Evolutionary conservation across 2,797 vertebrate species (phyloP).

Genomic region (Pseudopleuronectes americanus): DNA sequence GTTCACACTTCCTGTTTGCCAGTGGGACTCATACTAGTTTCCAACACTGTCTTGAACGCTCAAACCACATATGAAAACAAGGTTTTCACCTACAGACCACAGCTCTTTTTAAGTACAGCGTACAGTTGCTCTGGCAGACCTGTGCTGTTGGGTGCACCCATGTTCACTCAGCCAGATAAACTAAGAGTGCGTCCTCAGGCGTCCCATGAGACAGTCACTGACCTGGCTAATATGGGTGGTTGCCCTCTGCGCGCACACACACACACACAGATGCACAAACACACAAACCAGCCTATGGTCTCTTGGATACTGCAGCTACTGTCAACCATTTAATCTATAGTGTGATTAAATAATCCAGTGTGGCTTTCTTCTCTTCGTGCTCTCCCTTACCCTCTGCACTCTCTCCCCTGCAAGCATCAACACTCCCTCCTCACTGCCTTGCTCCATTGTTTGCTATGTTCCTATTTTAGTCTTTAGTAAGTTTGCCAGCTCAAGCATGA

Average conservation of each 20-base stretch:
- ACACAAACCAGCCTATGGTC: constrained; percentile 25
- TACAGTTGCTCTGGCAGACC: constrained; percentile 57
- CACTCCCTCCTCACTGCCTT: constrained; percentile 27
- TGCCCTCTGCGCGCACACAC: constrained; percentile 42
- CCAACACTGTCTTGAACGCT: constrained; percentile 17
- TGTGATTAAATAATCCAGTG: constrained; percentile 39
- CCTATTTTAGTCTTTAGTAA: constrained; percentile 70
- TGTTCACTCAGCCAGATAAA: constrained; percentile 77
- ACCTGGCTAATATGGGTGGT: constrained; percentile 74
- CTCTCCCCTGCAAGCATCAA: constrained; percentile 36
- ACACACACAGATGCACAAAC: constrained; percentile 25
- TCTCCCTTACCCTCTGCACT: constrained; percentile 25
- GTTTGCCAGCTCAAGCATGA: constrained; percentile 75
- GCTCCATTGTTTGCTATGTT: constrained; percentile 57
- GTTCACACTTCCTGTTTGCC: constrained; percentile 26
- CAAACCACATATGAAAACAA: constrained; percentile 37
- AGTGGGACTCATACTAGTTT: constrained; percentile 35
- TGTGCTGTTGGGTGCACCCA: constrained; percentile 61
- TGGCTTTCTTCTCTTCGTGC: constrained; percentile 23
- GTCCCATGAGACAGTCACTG: constrained; percentile 65
- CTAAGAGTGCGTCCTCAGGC: constrained; percentile 74
- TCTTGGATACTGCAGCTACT: constrained; percentile 19
- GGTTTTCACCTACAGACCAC: constrained; percentile 49
- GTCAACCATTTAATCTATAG: constrained; percentile 24
- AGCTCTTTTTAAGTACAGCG: constrained; percentile 19